Base-by-base conservation (phyloP, 2,888 invertebrate genomes). In the Drosophila merina region DNA sequence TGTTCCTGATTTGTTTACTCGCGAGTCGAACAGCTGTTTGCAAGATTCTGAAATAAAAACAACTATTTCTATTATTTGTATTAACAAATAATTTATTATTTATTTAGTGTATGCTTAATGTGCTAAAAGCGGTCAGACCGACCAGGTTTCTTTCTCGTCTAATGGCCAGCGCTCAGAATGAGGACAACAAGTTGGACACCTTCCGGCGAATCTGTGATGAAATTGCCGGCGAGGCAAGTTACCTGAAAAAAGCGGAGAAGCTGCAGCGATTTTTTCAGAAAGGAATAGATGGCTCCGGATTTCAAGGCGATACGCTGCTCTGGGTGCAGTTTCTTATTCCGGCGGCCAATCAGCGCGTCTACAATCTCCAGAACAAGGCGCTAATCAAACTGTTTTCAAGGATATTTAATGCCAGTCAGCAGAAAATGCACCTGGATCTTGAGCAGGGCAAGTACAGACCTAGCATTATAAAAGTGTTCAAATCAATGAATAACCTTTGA, bases 311-410 rank as follows among this genome's bases (percentile, higher is more conserved):
- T 90, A 90, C 96, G 30, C 92, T 94, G 47, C 92, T 97, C 45
- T 96, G 97, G 96, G 94, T 97, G 89, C 95, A 95, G 84, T 91
- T 98, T 75, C 91, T 98, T 25, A 92, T 98, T 54, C 98, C 98
- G 0, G 95, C 95, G 49, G 95, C 95, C 28, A 93, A 95, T 10
- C 97, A 97, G 90, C 93, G 97, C 69, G 94, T 98, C 33, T 99
- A 98, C 90, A 98, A 98, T 92, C 92, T 99, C 51, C 97, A 97
- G 92, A 97, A 96, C 89, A 98, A 97, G 90, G 97, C 98, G 88
- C 93, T 99, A 57, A 93, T 97, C 0, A 98, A 98, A 92, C 91
- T 98, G 47, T 98, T 97, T 90, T 95, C 97, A 48, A 94, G 94
- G 91, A 94, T 98, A 67, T 96, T 98, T 76, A 92, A 93, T 3